phyloP scores from a whole-genome alignment of 2,888 invertebrate genomes.

The Acronicta psi region DNA sequence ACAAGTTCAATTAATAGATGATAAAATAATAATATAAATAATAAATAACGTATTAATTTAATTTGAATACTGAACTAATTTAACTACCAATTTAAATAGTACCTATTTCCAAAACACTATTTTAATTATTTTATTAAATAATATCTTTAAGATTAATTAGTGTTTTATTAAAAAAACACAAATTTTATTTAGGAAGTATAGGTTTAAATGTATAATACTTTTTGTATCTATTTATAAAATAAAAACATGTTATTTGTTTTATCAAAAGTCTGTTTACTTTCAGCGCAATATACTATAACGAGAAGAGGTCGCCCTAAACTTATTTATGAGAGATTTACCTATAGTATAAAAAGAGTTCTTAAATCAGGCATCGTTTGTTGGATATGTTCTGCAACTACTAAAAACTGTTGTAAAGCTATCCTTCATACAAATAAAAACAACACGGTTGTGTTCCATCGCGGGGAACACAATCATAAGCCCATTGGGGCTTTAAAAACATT shows the following conservation, averaged over 20 bases:
- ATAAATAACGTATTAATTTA: no score
- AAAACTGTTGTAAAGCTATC: background rate
- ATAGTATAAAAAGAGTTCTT: background rate
- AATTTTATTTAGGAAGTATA: no score
- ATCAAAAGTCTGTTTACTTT: background rate
- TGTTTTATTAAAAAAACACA: no score
- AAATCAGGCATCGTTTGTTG: background rate
- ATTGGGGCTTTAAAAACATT: background rate
- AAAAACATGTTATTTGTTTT: background rate
- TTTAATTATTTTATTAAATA: no score
- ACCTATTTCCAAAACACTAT: no score
- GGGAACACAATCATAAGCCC: background rate
- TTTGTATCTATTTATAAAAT: no score
- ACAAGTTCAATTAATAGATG: no score
- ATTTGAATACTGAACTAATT: no score
- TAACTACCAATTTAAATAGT: no score
- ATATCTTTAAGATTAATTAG: no score
- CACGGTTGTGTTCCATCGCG: background rate
- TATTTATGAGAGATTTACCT: background rate
- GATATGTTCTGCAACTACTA: background rate
- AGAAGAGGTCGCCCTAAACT: background rate
- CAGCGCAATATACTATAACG: background rate
- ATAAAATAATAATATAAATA: no score
- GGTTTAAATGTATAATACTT: no score
- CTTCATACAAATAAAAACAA: background rate